Percentiles rank a stretch among this genome's conserved stretches.
Conservation (phyloP, 2,113 vertebrate genomes). For the Morone chrysops region DNA sequence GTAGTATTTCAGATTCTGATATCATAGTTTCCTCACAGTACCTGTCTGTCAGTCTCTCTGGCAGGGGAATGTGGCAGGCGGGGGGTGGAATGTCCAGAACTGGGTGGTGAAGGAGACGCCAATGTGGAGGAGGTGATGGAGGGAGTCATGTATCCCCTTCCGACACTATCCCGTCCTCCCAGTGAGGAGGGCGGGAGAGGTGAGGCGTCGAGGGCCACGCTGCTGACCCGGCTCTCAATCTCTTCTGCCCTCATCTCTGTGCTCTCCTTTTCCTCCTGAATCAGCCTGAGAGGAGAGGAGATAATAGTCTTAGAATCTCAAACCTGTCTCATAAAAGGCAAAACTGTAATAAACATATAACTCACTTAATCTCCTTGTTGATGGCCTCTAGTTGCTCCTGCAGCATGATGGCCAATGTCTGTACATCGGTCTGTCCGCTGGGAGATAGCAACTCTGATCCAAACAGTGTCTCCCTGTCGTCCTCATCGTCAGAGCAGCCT, state of each 20-base stretch:
- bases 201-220: slow-evolving; percentile 88
- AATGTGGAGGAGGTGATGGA: slow-evolving; percentile 93
- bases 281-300: slow-evolving; percentile 83
- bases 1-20: too few relatives aligned
- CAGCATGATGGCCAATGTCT: slow-evolving; percentile 94
- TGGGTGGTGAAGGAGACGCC: slow-evolving; percentile 92
- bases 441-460: slow-evolving; percentile 92
- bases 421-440: slow-evolving; percentile 93
- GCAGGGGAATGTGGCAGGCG: slow-evolving; percentile 91
- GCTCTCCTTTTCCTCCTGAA: slow-evolving; percentile 95
- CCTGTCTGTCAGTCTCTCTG: slow-evolving; percentile 88
- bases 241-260: slow-evolving; percentile 93
- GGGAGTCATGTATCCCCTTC: slow-evolving; percentile 89
- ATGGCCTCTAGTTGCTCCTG: slow-evolving; percentile 96
- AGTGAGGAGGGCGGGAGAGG: slow-evolving; percentile 85
- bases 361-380: slow-evolving; percentile 96
- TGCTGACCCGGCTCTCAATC: slow-evolving; percentile 92
- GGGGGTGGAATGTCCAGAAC: slow-evolving; percentile 93
- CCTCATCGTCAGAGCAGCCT: slow-evolving; percentile 89
- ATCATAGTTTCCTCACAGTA: slow-evolving; percentile 28
- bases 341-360: not conserved
- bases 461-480: slow-evolving; percentile 90
- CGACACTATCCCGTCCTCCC: slow-evolving; percentile 81
- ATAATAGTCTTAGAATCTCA: not conserved
- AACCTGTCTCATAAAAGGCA: not conserved